Percentiles rank a stretch among this genome's conserved stretches.
Evolutionary conservation across 2,888 invertebrate genomes (phyloP).

Genomic region (Ypsolopha scabrella): DNA sequence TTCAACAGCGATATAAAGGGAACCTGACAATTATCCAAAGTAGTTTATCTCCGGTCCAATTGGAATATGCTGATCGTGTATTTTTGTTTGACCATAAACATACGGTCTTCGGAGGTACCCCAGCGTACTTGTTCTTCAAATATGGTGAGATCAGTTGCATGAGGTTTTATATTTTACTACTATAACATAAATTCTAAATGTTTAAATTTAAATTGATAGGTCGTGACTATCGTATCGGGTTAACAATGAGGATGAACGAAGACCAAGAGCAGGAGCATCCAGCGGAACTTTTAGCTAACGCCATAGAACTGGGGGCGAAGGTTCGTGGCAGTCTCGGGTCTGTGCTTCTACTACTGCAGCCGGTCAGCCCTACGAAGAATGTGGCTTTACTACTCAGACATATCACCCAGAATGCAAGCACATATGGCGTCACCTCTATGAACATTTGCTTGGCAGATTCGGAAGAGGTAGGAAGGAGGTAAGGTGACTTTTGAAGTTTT

Average conservation of each 20-base stretch:
- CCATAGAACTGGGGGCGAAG: constrained; percentile 21
- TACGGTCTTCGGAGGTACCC: constrained; percentile 49
- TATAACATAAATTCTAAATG: background rate
- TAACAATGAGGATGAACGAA: constrained; percentile 21
- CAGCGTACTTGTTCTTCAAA: constrained; percentile 52
- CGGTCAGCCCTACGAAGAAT: constrained; percentile 31
- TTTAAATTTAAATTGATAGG: constrained; percentile 10
- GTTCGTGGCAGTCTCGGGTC: constrained; percentile 44
- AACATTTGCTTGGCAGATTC: constrained; percentile 46
- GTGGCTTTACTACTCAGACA: constrained; percentile 35
- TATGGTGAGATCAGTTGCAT: constrained; percentile 27
- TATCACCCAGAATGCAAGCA: constrained; percentile 21
- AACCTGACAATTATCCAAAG: constrained; percentile 35
- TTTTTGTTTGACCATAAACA: constrained; percentile 40
- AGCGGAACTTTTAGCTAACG: no score
- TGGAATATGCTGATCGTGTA: constrained; percentile 43
- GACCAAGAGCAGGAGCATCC: background rate
- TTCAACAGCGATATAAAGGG: constrained; percentile 31
- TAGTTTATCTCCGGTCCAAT: constrained; percentile 23
- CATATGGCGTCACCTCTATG: constrained; percentile 36
- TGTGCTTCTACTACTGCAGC: constrained; percentile 38
- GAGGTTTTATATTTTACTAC: background rate
- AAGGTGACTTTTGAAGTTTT: background rate
- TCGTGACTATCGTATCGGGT: constrained; percentile 30
- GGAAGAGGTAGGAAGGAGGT: constrained; percentile 50